phyloP scores from a whole-genome alignment of 1,140 invertebrate species.

The Teleogryllus occipitalis region DNA sequence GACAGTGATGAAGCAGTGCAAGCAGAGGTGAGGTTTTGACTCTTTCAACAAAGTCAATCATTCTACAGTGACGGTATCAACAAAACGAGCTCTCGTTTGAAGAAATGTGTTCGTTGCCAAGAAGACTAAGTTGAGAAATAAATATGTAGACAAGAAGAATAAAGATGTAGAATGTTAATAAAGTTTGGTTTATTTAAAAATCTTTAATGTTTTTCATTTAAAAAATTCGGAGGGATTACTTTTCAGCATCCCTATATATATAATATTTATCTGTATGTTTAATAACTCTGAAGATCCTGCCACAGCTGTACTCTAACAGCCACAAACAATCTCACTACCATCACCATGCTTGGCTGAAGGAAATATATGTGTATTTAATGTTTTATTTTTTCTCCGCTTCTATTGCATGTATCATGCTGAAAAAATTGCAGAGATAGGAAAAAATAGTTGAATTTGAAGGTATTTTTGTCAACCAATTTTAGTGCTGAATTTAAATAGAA shows the following conservation, averaged over 20 bases:
- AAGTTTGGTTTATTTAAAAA: neutral
- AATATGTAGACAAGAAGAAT: conserved; percentile 10
- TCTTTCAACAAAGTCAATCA: neutral
- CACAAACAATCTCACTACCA: no score
- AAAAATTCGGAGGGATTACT: neutral
- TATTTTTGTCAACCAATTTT: no score
- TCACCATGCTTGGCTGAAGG: no score
- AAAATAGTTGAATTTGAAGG: no score
- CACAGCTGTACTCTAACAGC: no score
- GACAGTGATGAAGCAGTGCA: neutral
- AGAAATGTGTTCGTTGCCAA: conserved; percentile 6
- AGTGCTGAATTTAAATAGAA: no score
- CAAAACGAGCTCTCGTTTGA: neutral
- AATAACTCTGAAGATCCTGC: neutral
- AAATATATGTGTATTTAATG: no score
- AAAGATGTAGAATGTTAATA: conserved; percentile 6
- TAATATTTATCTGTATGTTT: neutral
- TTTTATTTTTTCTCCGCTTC: no score
- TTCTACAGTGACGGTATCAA: conserved; percentile 5
- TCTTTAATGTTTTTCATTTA: neutral
- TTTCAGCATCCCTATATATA: neutral
- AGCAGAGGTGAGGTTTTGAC: neutral
- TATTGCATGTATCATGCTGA: no score
- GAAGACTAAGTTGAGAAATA: conserved; percentile 10
- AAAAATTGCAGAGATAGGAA: no score